phyloP scores from a whole-genome alignment of 1,140 invertebrate genomes.

The Antheraea mylitta region DNA sequence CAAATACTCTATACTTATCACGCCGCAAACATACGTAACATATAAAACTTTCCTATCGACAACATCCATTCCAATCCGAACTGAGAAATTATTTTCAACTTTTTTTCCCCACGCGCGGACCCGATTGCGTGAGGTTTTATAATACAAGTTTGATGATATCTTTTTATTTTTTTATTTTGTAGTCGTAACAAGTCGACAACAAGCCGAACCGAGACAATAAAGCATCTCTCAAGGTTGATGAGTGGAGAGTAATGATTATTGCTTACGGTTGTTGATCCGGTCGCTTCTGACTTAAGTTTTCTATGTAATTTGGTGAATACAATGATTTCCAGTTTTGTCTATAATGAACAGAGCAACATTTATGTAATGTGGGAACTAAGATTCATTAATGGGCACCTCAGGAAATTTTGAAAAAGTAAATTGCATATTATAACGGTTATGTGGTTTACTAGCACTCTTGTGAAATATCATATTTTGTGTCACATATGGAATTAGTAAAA shows the following conservation, averaged over 20 bases:
- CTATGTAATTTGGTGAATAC: conserved; percentile 9
- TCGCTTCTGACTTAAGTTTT: conserved; percentile 10
- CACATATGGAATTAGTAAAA: too few relatives aligned
- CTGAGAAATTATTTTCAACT: conserved; percentile 34
- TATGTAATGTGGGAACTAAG: conserved; percentile 3
- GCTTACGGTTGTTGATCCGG: conserved; percentile 55
- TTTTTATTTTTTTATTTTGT: conserved; percentile 57
- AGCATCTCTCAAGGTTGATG: conserved; percentile 67
- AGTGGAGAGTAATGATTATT: conserved; percentile 70
- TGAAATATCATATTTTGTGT: neutral
- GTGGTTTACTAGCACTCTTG: too few relatives aligned
- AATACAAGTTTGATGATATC: conserved; percentile 62
- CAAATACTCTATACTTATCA: neutral
- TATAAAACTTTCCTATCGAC: neutral
- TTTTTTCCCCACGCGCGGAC: conserved; percentile 35
- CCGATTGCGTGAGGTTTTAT: conserved; percentile 64
- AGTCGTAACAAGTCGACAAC: conserved; percentile 71
- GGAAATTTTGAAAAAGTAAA: neutral
- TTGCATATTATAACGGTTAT: neutral
- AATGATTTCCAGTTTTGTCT: neutral
- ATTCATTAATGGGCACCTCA: neutral
- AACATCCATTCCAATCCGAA: conserved; percentile 25
- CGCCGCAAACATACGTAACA: conserved; percentile 10
- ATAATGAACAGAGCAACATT: neutral
- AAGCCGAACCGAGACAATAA: conserved; percentile 72